Evolutionary conservation across 2,113 vertebrate genomes (phyloP).

Genomic region (Tinamus guttatus): DNA sequence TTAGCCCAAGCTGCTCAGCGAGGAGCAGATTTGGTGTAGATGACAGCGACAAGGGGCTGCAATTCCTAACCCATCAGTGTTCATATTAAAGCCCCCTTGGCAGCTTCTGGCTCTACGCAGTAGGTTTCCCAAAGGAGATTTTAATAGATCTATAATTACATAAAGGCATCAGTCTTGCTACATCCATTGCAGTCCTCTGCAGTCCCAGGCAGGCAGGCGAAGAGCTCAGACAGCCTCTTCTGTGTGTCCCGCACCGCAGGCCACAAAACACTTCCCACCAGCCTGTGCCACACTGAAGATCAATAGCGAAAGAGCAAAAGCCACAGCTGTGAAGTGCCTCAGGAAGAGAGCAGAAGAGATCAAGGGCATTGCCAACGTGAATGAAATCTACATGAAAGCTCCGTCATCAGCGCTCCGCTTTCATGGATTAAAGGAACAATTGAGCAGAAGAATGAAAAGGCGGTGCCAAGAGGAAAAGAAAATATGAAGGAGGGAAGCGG

Average conservation of each 20-base stretch:
- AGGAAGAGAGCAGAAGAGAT: conserved; percentile 39
- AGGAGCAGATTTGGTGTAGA: not conserved
- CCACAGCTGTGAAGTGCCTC: conserved; percentile 17
- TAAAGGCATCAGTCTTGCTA: not conserved
- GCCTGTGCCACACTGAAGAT: conserved; percentile 5
- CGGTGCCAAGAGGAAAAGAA: conserved; percentile 57
- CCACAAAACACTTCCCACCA: conserved; percentile 30
- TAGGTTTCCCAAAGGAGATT: not conserved
- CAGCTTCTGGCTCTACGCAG: not conserved
- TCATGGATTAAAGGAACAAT: conserved; percentile 59
- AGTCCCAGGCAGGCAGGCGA: not conserved
- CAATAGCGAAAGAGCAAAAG: conserved; percentile 26
- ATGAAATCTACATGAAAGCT: conserved; percentile 51
- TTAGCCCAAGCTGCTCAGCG: not conserved
- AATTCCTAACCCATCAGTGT: not conserved
- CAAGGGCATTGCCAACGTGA: conserved; percentile 45
- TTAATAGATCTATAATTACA: not conserved
- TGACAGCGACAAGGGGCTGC: not conserved
- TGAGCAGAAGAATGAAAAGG: conserved; percentile 58
- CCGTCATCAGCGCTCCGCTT: not conserved
- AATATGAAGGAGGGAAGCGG: conserved; percentile 39
- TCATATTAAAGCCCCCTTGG: not conserved
- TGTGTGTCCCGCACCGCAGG: not conserved
- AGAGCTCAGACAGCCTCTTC: not conserved
- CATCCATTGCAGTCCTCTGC: not conserved